Base-by-base conservation (phyloP, 2,113 vertebrate species). In the Serinus canaria region DNA sequence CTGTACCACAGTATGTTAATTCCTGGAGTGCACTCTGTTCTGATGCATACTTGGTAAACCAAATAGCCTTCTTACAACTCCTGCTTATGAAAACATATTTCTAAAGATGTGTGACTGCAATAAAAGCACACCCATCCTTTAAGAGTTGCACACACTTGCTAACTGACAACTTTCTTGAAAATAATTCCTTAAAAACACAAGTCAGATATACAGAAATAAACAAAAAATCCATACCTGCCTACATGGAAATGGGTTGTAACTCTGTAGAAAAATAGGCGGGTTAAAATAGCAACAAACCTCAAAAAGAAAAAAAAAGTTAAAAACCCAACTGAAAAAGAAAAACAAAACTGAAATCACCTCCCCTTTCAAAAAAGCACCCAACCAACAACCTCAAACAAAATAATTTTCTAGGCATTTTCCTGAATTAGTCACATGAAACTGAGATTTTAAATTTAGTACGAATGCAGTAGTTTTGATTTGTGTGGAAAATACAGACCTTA, bases 1-100 rank as follows among this genome's bases (percentile, higher is more conserved):
- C 93, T 94, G 83, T 67, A 69, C 24, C 82, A 67, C 81, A 72
- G 39, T 39, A 41, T 96, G 94, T 63, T 91, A 81, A 88, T 97
- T 95, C 87, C 85, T 91, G 90, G 59, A 91, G 92, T 44, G 53
- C 22, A 23, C 30, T 97, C 53, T 93, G 75, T 95, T 80, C 78
- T 80, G 81, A 89, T 95, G 83, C 66, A 91, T 84, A 86, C 94
- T 97, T 94, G 86, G 81, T 94, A 97, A 58, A 46, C 56, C 63
- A 56, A 79, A 55, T 44, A 35, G 50, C 78, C 63, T 91, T 87
- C 64, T 85, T 97, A 82, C 68, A 87, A 75, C 18, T 37, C 74
- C 95, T 93, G 62, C 89, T 96, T 95, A 97, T 93, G 92, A 95
- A 98, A 97, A 95, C 84, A 82, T 87, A 74, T 97, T 97, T 94